phyloP scores from a whole-genome alignment of 53 echinoderm and acorn worm genomes.

The Crossaster papposus region DNA sequence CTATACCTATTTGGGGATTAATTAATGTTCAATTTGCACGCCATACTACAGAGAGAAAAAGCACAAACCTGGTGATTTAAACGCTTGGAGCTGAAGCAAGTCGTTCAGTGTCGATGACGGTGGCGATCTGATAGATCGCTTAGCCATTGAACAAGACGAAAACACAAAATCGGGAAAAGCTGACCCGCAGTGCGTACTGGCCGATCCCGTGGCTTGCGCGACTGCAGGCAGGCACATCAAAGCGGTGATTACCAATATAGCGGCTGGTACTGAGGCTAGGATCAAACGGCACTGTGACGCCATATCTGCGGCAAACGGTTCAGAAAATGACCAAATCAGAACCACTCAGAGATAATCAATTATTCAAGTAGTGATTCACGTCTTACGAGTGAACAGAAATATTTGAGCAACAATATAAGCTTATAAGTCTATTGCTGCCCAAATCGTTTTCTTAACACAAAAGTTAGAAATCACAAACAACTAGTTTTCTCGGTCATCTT shows the following conservation, averaged over 20 bases:
- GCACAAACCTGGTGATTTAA: constrained; percentile 21
- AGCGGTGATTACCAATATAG: neutral
- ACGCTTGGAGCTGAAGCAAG: constrained; percentile 8
- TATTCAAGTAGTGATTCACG: neutral
- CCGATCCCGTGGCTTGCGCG: neutral
- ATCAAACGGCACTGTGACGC: constrained; percentile 13
- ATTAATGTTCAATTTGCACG: no score
- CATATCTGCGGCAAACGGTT: constrained; percentile 30
- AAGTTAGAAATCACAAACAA: no score
- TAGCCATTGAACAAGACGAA: constrained; percentile 37
- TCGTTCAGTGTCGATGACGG: constrained; percentile 15
- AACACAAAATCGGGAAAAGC: constrained; percentile 18
- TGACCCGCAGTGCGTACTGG: constrained; percentile 12
- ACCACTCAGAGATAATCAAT: neutral
- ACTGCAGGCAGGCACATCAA: neutral
- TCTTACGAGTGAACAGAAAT: neutral
- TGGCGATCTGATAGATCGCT: constrained; percentile 23
- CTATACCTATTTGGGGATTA: no score
- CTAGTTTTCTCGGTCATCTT: no score
- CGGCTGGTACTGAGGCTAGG: constrained; percentile 31
- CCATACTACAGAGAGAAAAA: no score
- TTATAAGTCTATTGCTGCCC: no score
- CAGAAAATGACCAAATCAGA: neutral
- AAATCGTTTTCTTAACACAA: no score
- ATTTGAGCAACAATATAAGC: neutral